phyloP scores from a whole-genome alignment of 2,113 vertebrate species.

The Gymnobelideus leadbeateri region DNA sequence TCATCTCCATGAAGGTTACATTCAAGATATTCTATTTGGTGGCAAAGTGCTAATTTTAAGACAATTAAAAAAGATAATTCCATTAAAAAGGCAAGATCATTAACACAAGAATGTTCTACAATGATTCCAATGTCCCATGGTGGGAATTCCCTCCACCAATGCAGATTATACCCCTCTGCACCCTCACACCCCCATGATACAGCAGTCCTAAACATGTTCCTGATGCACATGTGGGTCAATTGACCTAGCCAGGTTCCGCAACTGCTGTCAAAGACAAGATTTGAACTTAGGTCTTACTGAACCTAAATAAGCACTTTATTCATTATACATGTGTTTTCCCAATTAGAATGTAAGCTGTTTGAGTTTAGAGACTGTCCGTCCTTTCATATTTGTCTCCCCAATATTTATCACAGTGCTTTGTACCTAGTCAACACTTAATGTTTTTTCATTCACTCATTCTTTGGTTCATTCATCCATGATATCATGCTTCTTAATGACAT shows the following conservation, averaged over 20 bases:
- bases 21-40: not conserved
- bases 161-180: not conserved
- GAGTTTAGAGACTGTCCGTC: not conserved
- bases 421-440: not conserved
- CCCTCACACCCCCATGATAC: too few species aligned
- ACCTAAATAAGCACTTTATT: not conserved
- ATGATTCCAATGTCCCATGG: not conserved
- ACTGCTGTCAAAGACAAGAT: not conserved
- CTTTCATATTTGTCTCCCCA: not conserved
- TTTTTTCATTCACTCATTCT: not conserved
- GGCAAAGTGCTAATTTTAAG: not conserved
- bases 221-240: not conserved
- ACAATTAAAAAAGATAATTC: not conserved
- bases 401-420: not conserved
- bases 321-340: not conserved
- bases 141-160: not conserved
- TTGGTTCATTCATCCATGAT: not conserved
- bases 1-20: not conserved
- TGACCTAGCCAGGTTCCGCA: not conserved
- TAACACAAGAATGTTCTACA: not conserved
- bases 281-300: not conserved
- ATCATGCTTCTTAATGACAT: not conserved
- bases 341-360: not conserved
- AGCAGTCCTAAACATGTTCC: not conserved
- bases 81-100: not conserved